Conservation (phyloP, 2,888 invertebrate genomes). For the Biston stratarius region DNA sequence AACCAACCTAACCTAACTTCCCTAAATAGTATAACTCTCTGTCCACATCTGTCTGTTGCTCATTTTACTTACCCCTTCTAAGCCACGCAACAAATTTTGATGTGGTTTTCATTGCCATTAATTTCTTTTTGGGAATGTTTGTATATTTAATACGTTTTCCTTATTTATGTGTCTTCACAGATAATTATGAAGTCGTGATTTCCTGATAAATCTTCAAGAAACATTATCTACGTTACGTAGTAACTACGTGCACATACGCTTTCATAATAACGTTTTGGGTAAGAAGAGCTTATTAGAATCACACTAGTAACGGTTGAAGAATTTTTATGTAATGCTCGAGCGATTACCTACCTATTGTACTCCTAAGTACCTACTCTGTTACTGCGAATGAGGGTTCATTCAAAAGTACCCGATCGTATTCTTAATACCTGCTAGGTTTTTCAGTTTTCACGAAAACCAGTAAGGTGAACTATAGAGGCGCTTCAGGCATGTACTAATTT, state of each 20-base stretch:
- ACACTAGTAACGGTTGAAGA: constrained; percentile 31
- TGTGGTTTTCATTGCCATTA: too few species aligned
- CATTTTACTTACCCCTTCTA: too few species aligned
- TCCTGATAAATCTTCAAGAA: constrained; percentile 28
- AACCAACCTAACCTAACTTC: too few species aligned
- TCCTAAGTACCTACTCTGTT: background rate
- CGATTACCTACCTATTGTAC: background rate
- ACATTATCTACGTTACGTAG: constrained; percentile 41
- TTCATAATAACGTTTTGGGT: constrained; percentile 49
- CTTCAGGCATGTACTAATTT: background rate
- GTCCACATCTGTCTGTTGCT: too few species aligned
- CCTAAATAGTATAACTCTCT: too few species aligned
- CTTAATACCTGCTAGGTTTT: background rate
- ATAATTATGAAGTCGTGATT: constrained; percentile 39
- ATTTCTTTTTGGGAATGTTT: too few species aligned
- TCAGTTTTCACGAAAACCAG: too few species aligned
- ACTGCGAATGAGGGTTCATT: background rate
- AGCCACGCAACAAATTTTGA: too few species aligned
- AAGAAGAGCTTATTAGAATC: constrained; percentile 34
- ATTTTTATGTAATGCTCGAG: constrained; percentile 1
- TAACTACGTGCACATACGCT: constrained; percentile 45
- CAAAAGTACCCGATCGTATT: too few species aligned
- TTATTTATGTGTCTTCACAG: background rate
- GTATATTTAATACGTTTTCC: too few species aligned
- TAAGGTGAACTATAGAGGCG: too few species aligned